phyloP scores from a whole-genome alignment of 2,888 invertebrate genomes.

The Peribatodes rhomboidaria region DNA sequence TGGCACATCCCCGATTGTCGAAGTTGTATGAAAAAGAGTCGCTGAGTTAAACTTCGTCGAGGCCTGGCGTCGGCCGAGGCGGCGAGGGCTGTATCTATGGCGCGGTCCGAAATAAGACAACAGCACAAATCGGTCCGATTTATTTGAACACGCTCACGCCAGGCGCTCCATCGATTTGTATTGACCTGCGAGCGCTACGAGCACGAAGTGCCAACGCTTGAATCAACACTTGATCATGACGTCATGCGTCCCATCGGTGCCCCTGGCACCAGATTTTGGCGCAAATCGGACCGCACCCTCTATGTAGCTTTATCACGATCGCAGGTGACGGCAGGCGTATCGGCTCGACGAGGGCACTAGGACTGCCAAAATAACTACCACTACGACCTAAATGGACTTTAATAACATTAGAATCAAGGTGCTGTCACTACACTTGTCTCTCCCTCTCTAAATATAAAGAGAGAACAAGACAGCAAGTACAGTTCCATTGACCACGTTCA shows the following conservation, averaged over 20 bases:
- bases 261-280: no score
- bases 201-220: no score
- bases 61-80: slow-evolving; percentile 11
- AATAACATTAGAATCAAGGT: not conserved
- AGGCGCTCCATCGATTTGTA: no score
- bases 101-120: no score
- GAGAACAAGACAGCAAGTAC: not conserved
- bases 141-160: no score
- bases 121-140: no score
- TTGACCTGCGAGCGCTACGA: no score
- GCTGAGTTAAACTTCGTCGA: slow-evolving; percentile 49
- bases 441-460: not conserved
- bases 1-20: not conserved
- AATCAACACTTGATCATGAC: no score
- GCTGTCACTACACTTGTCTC: no score
- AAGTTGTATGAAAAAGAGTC: not conserved
- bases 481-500: not conserved
- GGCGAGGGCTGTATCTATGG: not conserved
- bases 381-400: not conserved
- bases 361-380: not conserved
- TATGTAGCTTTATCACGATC: not conserved
- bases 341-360: slow-evolving; percentile 5
- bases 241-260: no score
- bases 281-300: not conserved
- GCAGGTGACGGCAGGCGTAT: slow-evolving; percentile 1